phyloP scores from a whole-genome alignment of 2,888 invertebrate species.

The Odontocolon sp. region DNA sequence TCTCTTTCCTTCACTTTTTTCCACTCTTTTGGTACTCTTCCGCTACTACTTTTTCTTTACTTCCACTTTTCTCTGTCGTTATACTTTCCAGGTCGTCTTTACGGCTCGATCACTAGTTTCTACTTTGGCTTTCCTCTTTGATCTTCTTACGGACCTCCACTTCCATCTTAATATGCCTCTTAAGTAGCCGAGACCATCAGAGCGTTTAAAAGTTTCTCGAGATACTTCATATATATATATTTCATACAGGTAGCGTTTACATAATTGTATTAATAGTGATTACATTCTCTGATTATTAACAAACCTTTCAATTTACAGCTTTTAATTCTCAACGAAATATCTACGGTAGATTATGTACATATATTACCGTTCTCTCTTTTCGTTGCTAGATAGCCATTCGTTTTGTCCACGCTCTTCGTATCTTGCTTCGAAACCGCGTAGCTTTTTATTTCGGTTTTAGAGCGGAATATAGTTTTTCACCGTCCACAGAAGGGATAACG shows the following conservation, averaged over 20 bases:
- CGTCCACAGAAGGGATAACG: slow-evolving; percentile 5
- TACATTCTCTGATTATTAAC: not conserved
- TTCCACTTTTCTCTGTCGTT: slow-evolving; percentile 33
- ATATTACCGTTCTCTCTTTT: not conserved
- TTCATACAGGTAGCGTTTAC: not conserved
- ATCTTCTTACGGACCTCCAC: slow-evolving; percentile 18
- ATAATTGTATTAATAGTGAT: no score
- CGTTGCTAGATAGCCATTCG: slow-evolving; percentile 7
- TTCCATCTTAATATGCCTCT: not conserved
- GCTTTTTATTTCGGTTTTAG: slow-evolving; percentile 8
- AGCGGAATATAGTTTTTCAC: slow-evolving; percentile 23
- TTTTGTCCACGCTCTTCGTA: not conserved
- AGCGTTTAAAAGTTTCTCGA: slow-evolving; percentile 26
- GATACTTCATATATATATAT: slow-evolving; percentile 14
- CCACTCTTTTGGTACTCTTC: slow-evolving; percentile 11
- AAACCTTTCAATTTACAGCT: no score
- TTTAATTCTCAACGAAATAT: no score
- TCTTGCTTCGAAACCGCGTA: slow-evolving; percentile 16
- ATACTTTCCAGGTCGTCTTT: slow-evolving; percentile 13
- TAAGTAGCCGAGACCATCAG: not conserved
- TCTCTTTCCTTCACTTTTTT: slow-evolving; percentile 26
- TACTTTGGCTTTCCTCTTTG: slow-evolving; percentile 46
- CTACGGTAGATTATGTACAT: no score
- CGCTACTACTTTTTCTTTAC: slow-evolving; percentile 30
- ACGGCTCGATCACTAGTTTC: no score